Percentiles rank a stretch among this genome's conserved stretches.
Evolutionary conservation across 2,888 invertebrate species (phyloP).

Genomic region (Linyphia triangularis): DNA sequence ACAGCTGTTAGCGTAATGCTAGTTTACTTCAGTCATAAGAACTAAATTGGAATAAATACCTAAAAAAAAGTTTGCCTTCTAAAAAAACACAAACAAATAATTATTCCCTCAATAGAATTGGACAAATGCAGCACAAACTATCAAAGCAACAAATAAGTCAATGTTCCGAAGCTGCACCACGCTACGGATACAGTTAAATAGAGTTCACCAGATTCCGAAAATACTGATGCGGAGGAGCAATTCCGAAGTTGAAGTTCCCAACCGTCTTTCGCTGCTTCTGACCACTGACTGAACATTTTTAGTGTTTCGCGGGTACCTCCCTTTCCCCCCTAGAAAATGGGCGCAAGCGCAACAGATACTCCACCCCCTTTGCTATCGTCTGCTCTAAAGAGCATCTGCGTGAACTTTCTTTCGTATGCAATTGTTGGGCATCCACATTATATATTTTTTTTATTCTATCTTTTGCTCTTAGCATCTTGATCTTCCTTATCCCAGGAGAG

Average conservation of each 20-base stretch:
- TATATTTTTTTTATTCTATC: slow-evolving; percentile 2
- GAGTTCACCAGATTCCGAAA: neutral
- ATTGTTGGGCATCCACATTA: slow-evolving; percentile 28
- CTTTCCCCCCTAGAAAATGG: slow-evolving; percentile 19
- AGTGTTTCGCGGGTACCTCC: slow-evolving; percentile 13
- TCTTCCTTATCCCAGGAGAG: neutral
- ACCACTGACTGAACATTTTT: slow-evolving; percentile 43
- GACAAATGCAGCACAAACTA: neutral
- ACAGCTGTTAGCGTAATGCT: neutral
- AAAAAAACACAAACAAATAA: neutral
- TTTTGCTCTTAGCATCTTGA: neutral
- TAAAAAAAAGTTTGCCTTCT: neutral
- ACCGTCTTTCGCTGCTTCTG: slow-evolving; percentile 35
- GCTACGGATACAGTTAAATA: neutral
- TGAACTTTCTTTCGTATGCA: slow-evolving; percentile 45
- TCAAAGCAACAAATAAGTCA: neutral
- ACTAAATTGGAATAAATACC: neutral
- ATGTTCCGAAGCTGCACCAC: neutral
- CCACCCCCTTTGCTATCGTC: slow-evolving; percentile 30
- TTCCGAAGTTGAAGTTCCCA: neutral
- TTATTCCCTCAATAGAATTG: neutral
- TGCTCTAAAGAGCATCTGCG: slow-evolving; percentile 49
- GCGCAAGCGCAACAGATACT: slow-evolving; percentile 66
- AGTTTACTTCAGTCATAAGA: neutral
- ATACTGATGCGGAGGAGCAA: neutral